A percentile compares a stretch with the other conserved stretches of the same genome.
phyloP scores from a whole-genome alignment of 1,140 invertebrate genomes.

The Trypoxylus dichotomus region DNA sequence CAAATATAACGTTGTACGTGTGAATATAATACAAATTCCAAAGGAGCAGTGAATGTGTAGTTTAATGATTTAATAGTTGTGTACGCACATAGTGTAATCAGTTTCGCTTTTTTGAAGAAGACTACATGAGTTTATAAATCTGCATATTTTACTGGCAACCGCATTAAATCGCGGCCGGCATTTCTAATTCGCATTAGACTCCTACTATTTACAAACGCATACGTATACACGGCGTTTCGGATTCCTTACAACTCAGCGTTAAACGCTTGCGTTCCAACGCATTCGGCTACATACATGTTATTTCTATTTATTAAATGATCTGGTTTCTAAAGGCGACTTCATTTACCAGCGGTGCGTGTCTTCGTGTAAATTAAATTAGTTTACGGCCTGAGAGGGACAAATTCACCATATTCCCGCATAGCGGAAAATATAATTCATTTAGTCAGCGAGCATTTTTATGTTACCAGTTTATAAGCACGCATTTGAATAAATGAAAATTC shows the following conservation, averaged over 20 bases:
- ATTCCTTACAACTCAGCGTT: neutral
- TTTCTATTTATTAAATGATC: neutral
- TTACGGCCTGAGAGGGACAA: neutral
- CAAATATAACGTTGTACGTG: no score
- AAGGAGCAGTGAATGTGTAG: no score
- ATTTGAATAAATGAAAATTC: constrained; percentile 4
- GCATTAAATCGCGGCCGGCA: neutral
- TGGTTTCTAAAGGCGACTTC: constrained; percentile 1
- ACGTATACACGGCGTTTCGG: neutral
- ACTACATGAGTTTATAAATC: no score
- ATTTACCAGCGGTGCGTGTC: neutral
- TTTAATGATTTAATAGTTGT: no score
- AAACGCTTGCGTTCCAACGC: neutral
- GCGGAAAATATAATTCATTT: neutral
- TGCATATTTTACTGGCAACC: neutral
- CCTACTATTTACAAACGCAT: neutral
- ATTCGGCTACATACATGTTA: neutral
- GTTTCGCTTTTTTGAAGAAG: no score
- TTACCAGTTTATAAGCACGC: neutral
- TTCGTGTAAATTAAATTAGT: neutral
- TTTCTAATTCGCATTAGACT: neutral
- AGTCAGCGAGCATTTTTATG: neutral
- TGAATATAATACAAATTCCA: no score
- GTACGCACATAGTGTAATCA: no score
- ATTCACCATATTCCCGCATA: neutral